These are phyloP conservation scores for Odocoileus hemionus DNA, from an alignment of 2,113 vertebrate genomes.

Conservation along the genomic window DNA sequence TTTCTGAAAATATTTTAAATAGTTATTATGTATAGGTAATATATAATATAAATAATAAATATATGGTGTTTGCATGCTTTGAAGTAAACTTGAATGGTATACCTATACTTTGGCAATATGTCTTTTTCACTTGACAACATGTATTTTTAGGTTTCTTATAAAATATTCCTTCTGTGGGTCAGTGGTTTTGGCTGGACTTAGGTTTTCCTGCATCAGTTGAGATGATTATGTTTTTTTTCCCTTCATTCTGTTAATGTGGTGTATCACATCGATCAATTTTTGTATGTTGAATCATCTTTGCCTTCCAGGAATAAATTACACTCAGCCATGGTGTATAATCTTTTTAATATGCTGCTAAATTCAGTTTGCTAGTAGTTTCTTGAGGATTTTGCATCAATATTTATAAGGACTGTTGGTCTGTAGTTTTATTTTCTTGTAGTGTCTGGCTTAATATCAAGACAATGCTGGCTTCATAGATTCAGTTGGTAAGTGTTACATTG, in stretches of 20 bases:
- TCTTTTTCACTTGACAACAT: background rate
- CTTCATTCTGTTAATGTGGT: background rate
- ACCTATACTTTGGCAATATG: background rate
- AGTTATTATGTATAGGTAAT: background rate
- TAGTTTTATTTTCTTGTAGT: background rate
- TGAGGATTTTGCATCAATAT: background rate
- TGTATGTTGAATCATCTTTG: background rate
- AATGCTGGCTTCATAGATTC: background rate
- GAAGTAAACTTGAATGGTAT: constrained; percentile 8
- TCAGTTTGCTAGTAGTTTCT: background rate
- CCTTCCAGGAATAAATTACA: background rate
- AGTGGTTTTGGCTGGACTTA: background rate
- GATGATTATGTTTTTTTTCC: background rate
- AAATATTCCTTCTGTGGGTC: background rate
- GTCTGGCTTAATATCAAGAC: background rate
- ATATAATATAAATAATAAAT: background rate
- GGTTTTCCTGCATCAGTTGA: background rate
- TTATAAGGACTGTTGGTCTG: background rate
- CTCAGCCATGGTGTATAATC: background rate
- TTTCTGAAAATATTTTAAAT: constrained; percentile 26
- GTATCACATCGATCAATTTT: background rate
- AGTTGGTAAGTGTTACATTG: background rate
- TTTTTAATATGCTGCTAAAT: background rate
- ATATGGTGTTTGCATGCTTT: background rate
- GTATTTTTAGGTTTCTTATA: constrained; percentile 3